These are phyloP conservation scores for Ailuropoda melanoleuca DNA, from an alignment of 2,113 vertebrate species.

Conservation along the genomic window DNA sequence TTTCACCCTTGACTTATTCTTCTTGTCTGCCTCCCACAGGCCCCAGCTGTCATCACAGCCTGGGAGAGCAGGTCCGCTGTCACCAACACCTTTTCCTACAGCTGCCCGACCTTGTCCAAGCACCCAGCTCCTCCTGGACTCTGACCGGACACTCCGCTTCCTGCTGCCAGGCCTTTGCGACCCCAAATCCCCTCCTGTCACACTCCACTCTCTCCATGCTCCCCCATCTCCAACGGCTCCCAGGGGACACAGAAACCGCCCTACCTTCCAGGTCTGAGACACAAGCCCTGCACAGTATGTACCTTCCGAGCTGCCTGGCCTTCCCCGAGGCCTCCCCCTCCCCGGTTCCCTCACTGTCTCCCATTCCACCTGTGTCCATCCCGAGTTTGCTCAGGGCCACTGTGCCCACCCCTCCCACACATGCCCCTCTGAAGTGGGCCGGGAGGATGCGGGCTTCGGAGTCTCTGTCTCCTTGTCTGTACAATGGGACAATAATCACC, in stretches of 20 bases:
- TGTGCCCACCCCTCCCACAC: neutral
- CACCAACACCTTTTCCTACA: neutral
- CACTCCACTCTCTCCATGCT: neutral
- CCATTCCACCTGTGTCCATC: neutral
- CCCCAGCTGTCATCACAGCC: neutral
- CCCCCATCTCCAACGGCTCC: too few relatives aligned
- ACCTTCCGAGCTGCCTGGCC: neutral
- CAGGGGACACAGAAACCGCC: neutral
- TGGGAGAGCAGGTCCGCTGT: fast-evolving
- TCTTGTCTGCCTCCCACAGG: neutral
- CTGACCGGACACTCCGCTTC: neutral
- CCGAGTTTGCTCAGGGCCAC: neutral
- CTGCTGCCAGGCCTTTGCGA: neutral
- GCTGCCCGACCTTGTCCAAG: neutral
- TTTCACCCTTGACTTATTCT: fast-evolving
- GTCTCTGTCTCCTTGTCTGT: neutral
- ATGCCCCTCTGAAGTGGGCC: fast-evolving
- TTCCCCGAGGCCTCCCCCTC: too few relatives aligned
- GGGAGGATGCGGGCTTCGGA: fast-evolving
- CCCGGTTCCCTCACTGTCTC: fast-evolving
- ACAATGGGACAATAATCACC: neutral
- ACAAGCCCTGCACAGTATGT: fast-evolving
- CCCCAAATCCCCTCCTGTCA: neutral
- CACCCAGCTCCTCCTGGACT: neutral
- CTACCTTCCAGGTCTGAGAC: neutral